phyloP scores from a whole-genome alignment of 2,888 invertebrate genomes.

The Lasioglossum leucozonium region DNA sequence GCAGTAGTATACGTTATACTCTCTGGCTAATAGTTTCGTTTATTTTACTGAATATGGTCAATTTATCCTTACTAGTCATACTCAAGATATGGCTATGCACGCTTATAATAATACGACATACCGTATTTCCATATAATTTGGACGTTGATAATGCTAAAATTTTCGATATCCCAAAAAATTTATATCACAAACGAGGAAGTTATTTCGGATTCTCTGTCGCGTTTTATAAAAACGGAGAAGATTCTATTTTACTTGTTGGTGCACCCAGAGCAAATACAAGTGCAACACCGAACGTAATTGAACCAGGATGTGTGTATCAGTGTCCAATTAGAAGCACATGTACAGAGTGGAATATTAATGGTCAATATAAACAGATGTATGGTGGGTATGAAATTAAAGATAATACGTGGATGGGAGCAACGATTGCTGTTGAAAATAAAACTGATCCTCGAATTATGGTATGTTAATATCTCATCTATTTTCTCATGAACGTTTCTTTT shows the following conservation, averaged over 20 bases:
- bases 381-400: conserved; percentile 50
- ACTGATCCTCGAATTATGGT: conserved; percentile 77
- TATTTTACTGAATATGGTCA: conserved; percentile 32
- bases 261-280: conserved; percentile 79
- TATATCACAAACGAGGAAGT: conserved; percentile 61
- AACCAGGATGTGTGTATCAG: conserved; percentile 80
- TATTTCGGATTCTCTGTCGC: conserved; percentile 83
- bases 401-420: conserved; percentile 82
- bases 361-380: background rate
- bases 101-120: conserved; percentile 11
- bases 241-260: conserved; percentile 77
- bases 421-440: conserved; percentile 81
- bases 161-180: conserved; percentile 71
- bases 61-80: background rate
- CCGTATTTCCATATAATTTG: conserved; percentile 74
- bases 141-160: conserved; percentile 75
- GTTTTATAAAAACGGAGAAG: conserved; percentile 64
- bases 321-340: conserved; percentile 77
- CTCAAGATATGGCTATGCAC: conserved; percentile 9
- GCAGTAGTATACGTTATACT: background rate
- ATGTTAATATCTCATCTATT: conserved; percentile 55
- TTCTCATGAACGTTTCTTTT: conserved; percentile 4
- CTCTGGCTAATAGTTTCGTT: background rate
- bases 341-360: conserved; percentile 73
- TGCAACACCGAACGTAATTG: conserved; percentile 51